Conservation (phyloP, 2,888 invertebrate species). For the Venustoraphidia nigricollis region DNA sequence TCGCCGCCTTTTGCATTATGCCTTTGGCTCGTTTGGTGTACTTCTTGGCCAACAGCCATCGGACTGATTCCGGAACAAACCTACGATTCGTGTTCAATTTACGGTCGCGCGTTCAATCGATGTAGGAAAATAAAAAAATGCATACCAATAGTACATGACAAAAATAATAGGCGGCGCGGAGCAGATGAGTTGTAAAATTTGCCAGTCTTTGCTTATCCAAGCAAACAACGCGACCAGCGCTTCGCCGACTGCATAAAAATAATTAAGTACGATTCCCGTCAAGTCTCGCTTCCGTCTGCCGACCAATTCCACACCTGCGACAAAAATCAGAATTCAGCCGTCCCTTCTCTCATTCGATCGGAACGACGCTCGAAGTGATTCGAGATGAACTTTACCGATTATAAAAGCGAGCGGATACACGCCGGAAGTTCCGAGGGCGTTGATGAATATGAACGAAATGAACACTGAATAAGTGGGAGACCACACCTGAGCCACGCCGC, state of each 20-base stretch:
- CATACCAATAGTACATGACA: slow-evolving; percentile 39
- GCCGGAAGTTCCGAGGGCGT: slow-evolving; percentile 44
- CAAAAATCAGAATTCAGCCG: too few species aligned
- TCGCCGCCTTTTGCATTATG: slow-evolving; percentile 39
- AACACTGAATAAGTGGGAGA: slow-evolving; percentile 37
- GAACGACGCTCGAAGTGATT: too few species aligned
- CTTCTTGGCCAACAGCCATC: slow-evolving; percentile 45
- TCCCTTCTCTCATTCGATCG: background rate
- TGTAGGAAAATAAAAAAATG: slow-evolving; percentile 7
- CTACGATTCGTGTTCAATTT: slow-evolving; percentile 18
- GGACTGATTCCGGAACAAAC: slow-evolving; percentile 46
- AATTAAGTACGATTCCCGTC: slow-evolving; percentile 43
- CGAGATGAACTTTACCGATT: slow-evolving; percentile 23
- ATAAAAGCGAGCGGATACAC: slow-evolving; percentile 45
- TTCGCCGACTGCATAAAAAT: slow-evolving; percentile 49
- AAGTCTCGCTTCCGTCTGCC: slow-evolving; percentile 43
- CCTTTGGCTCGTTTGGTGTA: slow-evolving; percentile 34
- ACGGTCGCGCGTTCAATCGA: too few species aligned
- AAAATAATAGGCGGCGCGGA: slow-evolving; percentile 44
- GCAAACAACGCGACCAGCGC: slow-evolving; percentile 41
- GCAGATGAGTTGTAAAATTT: slow-evolving; percentile 36
- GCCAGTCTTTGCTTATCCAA: slow-evolving; percentile 43
- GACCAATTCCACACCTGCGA: slow-evolving; percentile 45
- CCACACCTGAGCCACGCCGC: slow-evolving; percentile 37
- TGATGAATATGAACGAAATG: slow-evolving; percentile 34